phyloP scores from a whole-genome alignment of 2,113 vertebrate genomes.

The Vanacampus margaritifer region DNA sequence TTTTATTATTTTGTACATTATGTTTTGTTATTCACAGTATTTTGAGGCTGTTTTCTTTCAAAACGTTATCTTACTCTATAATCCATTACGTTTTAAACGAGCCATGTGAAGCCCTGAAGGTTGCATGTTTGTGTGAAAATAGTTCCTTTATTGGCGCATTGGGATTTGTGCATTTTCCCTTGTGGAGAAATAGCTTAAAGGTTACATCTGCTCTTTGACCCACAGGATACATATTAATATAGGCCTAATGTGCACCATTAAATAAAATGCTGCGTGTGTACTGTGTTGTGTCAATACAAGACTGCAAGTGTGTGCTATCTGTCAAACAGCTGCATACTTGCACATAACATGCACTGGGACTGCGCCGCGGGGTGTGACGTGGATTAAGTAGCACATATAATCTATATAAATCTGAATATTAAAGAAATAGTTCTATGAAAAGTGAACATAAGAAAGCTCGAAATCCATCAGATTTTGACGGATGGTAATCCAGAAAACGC shows the following conservation, averaged over 20 bases:
- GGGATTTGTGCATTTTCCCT: not conserved
- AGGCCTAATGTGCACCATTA: no score
- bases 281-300: constrained; percentile 6
- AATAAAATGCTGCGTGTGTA: not conserved
- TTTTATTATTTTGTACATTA: no score
- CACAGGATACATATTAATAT: not conserved
- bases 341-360: not conserved
- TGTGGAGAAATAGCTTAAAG: no score
- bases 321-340: constrained; percentile 9
- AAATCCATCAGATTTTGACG: not conserved
- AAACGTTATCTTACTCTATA: not conserved
- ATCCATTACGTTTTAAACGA: not conserved
- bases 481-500: not conserved
- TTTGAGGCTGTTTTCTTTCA: no score
- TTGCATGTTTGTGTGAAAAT: not conserved
- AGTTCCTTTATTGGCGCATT: not conserved
- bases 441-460: not conserved
- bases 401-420: not conserved
- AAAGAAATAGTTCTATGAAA: not conserved
- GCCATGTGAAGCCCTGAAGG: not conserved
- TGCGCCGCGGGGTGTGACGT: not conserved
- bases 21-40: no score
- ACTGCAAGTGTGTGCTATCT: constrained; percentile 2
- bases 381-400: not conserved
- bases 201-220: not conserved